Evolutionary conservation across 2,797 vertebrate genomes (phyloP), one percentile per base, ranked within the genome.

Genomic region (Cyprinodon diabolis): DNA sequence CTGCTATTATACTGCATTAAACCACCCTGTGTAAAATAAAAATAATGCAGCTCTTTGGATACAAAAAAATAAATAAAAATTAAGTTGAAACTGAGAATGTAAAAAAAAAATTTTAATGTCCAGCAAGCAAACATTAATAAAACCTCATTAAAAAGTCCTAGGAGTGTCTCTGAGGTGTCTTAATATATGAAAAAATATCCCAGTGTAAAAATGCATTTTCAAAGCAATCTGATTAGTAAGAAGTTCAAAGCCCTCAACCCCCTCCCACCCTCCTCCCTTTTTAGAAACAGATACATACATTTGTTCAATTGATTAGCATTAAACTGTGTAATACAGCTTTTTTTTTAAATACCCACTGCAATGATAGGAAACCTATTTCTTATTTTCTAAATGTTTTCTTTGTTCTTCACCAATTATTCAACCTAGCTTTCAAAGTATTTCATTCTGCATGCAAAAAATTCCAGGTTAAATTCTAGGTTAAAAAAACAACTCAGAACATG

Each of bases 71-170:
- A 30, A 30, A 70, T 14, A 30, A 30, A 1, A 2, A 30, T 30
- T 2, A 30, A 30, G 30, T 1, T 3, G 13, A 35, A 80, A 45
- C 4, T 7, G 51, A 52, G 68, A 74, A 72, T 60, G 10, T 73
- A 47, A 74, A 45, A 43, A 49, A 45, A 49, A 78, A 67, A 2
- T 65, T 70, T 79, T 78, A 11, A 3, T 71, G 48, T 65, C 82
- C 65, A 60, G 45, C 45, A 69, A n/a, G n/a, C n/a, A n/a, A n/a
- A n/a, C n/a, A n/a, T n/a, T n/a, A n/a, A 2, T 30, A 30, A 30
- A 25, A 37, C 21, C 40, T 82, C 83, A 82, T 89, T 77, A 85
- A 70, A 86, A 80, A 71, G 69, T 69, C 75, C 35, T 37, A 70
- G 69, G 56, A 77, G 84, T 48, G 72, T 68, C 80, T 66, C 74